Evolutionary conservation across 2,113 vertebrate species (phyloP), one percentile per base, ranked within the genome.

Genomic region (Microtus ochrogaster): DNA sequence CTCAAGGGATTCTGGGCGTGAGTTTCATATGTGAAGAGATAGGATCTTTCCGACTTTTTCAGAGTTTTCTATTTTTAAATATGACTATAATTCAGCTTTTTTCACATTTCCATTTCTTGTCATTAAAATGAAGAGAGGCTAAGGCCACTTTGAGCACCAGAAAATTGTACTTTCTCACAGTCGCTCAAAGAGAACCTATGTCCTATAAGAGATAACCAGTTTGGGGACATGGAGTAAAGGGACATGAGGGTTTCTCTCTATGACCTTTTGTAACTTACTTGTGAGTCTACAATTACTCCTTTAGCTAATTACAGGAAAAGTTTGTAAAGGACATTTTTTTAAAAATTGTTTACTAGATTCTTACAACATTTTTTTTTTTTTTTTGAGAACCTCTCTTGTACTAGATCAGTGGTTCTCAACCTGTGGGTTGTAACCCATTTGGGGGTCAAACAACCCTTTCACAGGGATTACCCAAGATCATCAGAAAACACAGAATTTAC

Each of bases 121-220:
- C 70, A 92, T 82, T 73, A 94, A 93, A 85, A 39, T 61, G 14
- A 90, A 89, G 89, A 58, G 13, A 52, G 7, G 84, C 47, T 77
- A 44, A 94, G 90, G 39, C 22, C 36, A 55, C 86, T 89, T 68
- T 73, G 95, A 92, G 76, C 68, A 95, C 16, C 30, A 92, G 70
- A 90, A 95, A 94, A 86, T 36, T 85, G 4, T 65, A 33, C 13
- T 55, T 44, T 91, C 65, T 74, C 61, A 94, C 78, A 93, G 58
- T 39, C 94, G 16, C 44, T 90, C 47, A 49, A 85, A 91, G 72
- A 82, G n/a, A 85, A 96, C 66, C 84, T 87, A 41, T 70, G 28
- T 41, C 55, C 4, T 22, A 2, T 89, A 61, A 91, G 65, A 70
- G n/a, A 52, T 92, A 33, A 19, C 36, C 74, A 44, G 3, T 72